Conservation (phyloP, 2,888 invertebrate genomes). For the Suillia variegata region DNA sequence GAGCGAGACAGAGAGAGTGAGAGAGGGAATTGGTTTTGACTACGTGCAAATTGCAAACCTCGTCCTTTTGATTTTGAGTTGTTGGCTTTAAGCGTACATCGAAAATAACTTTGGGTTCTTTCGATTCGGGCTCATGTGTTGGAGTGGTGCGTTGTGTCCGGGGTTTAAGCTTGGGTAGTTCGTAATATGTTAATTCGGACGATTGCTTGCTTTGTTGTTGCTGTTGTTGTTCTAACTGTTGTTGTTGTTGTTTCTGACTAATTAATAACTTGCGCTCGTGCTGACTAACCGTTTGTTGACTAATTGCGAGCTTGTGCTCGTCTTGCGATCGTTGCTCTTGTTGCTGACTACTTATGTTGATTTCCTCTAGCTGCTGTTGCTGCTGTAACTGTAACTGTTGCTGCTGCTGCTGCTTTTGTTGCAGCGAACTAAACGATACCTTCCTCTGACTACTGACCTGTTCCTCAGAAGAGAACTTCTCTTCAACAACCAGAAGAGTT, state of each 20-base stretch:
- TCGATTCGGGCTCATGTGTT: slow-evolving; percentile 46
- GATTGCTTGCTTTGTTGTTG: slow-evolving; percentile 17
- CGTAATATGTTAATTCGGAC: slow-evolving; percentile 14
- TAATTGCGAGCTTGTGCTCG: slow-evolving; percentile 10
- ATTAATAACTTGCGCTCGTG: slow-evolving; percentile 1
- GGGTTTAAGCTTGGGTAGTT: slow-evolving; percentile 25
- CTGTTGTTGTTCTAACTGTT: too few relatives aligned
- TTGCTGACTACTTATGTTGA: background rate
- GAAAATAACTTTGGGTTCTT: slow-evolving; percentile 62
- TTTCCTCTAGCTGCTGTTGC: slow-evolving; percentile 14
- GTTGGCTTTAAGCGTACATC: slow-evolving; percentile 61
- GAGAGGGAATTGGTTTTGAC: too few relatives aligned
- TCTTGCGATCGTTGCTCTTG: slow-evolving; percentile 9
- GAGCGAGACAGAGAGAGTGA: too few relatives aligned
- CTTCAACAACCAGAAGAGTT: too few relatives aligned
- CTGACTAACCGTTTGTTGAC: slow-evolving; percentile 12
- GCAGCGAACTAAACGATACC: slow-evolving; percentile 27
- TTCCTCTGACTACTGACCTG: slow-evolving; percentile 13
- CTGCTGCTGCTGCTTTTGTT: too few relatives aligned
- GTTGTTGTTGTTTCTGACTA: too few relatives aligned
- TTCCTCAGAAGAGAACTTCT: too few relatives aligned
- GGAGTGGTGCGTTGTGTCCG: slow-evolving; percentile 24
- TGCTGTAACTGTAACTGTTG: too few relatives aligned
- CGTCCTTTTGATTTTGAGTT: slow-evolving; percentile 31
- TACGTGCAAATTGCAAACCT: too few relatives aligned